Evolutionary conservation across 2,888 invertebrate genomes (phyloP).

Genomic region (Hyposoter dolosus): DNA sequence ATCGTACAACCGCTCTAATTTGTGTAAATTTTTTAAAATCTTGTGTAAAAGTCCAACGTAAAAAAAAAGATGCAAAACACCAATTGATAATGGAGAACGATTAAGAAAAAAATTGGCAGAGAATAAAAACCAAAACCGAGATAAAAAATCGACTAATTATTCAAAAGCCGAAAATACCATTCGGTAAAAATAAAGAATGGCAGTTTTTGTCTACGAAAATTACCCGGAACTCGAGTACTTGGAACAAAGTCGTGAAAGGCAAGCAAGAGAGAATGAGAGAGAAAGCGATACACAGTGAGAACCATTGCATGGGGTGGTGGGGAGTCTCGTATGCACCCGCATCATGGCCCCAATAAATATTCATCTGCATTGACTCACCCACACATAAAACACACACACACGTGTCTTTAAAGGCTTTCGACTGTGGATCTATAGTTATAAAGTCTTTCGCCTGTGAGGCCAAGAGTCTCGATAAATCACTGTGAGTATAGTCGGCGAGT

Average conservation of each 20-base stretch:
- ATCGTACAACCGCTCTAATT: no score
- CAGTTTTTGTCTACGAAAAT: constrained; percentile 61
- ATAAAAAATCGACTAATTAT: not conserved
- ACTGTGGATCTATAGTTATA: constrained; percentile 57
- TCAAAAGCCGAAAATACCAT: not conserved
- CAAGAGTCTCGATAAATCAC: constrained; percentile 64
- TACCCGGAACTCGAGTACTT: constrained; percentile 69
- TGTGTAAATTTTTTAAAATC: no score
- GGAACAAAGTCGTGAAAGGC: constrained; percentile 63
- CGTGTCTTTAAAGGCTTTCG: constrained; percentile 49
- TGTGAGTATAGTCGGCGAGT: constrained; percentile 24
- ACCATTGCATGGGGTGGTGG: not conserved
- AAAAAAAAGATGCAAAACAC: not conserved
- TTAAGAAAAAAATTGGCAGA: not conserved
- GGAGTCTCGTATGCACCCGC: constrained; percentile 58
- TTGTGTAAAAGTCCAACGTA: no score
- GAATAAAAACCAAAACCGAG: not conserved
- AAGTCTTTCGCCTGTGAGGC: constrained; percentile 36
- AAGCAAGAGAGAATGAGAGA: constrained; percentile 7
- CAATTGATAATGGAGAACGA: no score
- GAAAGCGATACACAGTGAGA: constrained; percentile 14
- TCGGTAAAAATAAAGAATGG: not conserved
- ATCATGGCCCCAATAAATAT: constrained; percentile 72
- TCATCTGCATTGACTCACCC: constrained; percentile 55
- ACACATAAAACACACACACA: constrained; percentile 21